Base-by-base conservation (phyloP, 2,113 vertebrate genomes). In the Peromyscus polionotus region DNA sequence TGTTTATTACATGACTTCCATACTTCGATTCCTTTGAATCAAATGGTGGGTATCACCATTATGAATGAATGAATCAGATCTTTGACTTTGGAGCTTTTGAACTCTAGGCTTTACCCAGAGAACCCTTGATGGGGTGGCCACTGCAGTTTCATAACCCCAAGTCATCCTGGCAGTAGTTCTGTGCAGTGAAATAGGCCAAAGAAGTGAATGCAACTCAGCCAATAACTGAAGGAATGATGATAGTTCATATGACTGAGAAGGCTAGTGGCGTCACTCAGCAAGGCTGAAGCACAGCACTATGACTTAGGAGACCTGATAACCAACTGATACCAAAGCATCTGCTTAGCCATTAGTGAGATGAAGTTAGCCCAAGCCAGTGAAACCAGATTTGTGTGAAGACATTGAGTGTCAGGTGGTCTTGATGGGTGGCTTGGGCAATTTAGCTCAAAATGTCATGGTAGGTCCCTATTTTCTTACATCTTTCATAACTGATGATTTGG, bases 21-120 rank as follows among this genome's bases (percentile, higher is more conserved):
- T 91, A 87, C 68, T 36, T 36, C 24, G 26, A 87, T 22, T 70
- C 9, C 31, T 67, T 67, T 67, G n/a, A 42, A 63, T 84, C n/a
- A 84, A 63, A 63, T 65, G n/a, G n/a, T 67, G 59, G 31, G 26
- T 39, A 70, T 63, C 51, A 51, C 51, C 51, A 51, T 51, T 51
- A 51, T 51, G 51, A 51, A 6, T 42, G 61, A 72, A 73, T 5
- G 86, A 89, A 96, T 33, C 45, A 85, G 9, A 73, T 91, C 65
- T 94, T 94, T 96, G 86, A 88, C 77, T 96, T 88, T n/a, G 14
- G 79, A 79, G 51, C 28, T 93, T 93, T 96, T 76, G 85, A 94
- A 76, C 65, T 94, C 88, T 95, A 76, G 45, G 28, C 14, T 42
- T 91, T 96, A 61, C 28, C 22, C 39, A 89, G 67, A 68, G 72